These are phyloP conservation scores for Protodeltote pygarga DNA, from an alignment of 2,888 invertebrate species.

Conservation along the genomic window DNA sequence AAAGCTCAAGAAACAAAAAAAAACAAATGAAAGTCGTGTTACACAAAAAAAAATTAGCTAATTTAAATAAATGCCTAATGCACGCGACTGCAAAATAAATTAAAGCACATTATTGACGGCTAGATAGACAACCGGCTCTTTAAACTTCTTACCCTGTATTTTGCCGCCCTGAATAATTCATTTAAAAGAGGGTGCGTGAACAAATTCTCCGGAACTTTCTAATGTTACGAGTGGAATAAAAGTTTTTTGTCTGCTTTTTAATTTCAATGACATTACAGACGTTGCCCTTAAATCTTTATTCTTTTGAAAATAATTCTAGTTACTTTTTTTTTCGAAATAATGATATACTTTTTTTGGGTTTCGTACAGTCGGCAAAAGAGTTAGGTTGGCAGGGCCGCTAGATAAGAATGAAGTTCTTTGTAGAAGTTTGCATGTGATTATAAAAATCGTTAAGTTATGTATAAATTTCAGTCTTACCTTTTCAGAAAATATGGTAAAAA, in stretches of 20 bases:
- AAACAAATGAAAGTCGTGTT: not conserved
- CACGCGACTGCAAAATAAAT: conserved; percentile 60
- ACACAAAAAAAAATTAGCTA: no score
- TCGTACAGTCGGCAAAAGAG: no score
- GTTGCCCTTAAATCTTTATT: conserved; percentile 45
- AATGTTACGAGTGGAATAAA: conserved; percentile 60
- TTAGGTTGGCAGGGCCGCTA: no score
- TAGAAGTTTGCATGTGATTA: no score
- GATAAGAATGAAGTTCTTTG: no score
- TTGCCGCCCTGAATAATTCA: conserved; percentile 71
- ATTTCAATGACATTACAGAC: conserved; percentile 58
- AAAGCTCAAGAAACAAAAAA: not conserved
- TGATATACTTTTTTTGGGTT: not conserved
- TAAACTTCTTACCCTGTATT: conserved; percentile 66
- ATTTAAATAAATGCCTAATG: conserved; percentile 38
- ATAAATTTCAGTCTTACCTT: no score
- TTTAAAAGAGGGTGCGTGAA: conserved; percentile 69
- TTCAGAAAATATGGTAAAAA: no score
- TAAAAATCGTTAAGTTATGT: no score
- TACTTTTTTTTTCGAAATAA: conserved; percentile 10
- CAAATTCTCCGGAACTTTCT: conserved; percentile 63
- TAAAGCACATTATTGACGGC: conserved; percentile 73
- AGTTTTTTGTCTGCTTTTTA: conserved; percentile 56
- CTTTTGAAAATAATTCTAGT: conserved; percentile 23
- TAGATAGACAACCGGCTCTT: conserved; percentile 67